These are phyloP conservation scores for Eurosta solidaginis DNA, from an alignment of 1,140 invertebrate genomes.

Conservation along the genomic window DNA sequence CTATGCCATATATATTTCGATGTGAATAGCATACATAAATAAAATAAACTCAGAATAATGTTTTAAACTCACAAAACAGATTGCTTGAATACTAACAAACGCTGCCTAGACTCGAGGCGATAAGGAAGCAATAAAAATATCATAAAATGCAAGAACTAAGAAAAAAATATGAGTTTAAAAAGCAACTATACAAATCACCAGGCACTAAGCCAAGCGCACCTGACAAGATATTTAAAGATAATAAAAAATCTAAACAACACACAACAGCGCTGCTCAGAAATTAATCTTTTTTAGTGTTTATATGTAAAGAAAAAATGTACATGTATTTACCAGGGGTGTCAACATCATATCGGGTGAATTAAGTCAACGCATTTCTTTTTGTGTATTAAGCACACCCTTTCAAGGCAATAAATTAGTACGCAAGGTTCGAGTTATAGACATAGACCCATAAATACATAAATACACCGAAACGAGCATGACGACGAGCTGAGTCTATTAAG, in stretches of 20 bases:
- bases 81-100: background rate
- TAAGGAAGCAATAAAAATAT: conserved; percentile 23
- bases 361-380: too few relatives aligned
- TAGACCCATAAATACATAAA: too few relatives aligned
- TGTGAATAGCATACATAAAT: background rate
- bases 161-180: conserved; percentile 7
- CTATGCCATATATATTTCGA: background rate
- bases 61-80: background rate
- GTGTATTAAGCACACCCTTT: too few relatives aligned
- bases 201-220: background rate
- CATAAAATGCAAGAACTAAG: background rate
- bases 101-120: background rate
- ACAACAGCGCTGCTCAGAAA: background rate
- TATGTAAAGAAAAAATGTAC: background rate
- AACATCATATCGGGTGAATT: too few relatives aligned
- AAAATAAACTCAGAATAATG: background rate
- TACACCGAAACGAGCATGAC: too few relatives aligned
- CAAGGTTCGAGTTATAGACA: too few relatives aligned
- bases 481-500: too few relatives aligned
- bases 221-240: background rate
- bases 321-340: too few relatives aligned
- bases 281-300: background rate
- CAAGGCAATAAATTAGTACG: too few relatives aligned
- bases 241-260: background rate
- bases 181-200: conserved; percentile 4